Evolutionary conservation across 2,888 invertebrate genomes (phyloP).

Genomic region (Synanthedon vespiformis): DNA sequence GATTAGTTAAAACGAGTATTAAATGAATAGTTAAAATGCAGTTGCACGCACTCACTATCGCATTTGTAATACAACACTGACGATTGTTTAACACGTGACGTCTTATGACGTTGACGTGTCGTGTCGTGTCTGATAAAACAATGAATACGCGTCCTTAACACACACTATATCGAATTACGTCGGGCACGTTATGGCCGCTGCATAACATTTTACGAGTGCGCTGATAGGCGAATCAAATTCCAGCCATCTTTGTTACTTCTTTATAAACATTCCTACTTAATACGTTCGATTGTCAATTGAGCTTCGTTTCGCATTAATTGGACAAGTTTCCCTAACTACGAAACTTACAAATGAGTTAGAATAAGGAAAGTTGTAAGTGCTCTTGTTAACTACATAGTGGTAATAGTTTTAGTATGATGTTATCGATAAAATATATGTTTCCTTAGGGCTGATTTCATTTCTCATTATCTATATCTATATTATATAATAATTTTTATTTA

Average conservation of each 20-base stretch:
- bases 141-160: constrained; percentile 19
- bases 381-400: no score
- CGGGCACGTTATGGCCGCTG: constrained; percentile 32
- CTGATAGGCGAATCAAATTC: constrained; percentile 38
- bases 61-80: no score
- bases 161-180: constrained; percentile 42
- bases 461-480: no score
- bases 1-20: no score
- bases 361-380: neutral
- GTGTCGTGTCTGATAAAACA: constrained; percentile 16
- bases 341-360: neutral
- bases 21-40: no score
- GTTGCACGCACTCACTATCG: no score
- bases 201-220: constrained; percentile 44
- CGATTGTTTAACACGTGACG: no score
- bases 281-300: constrained; percentile 9
- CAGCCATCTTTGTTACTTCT: constrained; percentile 27
- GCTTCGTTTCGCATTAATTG: constrained; percentile 9
- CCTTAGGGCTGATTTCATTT: no score
- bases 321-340: neutral
- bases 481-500: no score
- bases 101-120: no score
- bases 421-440: no score
- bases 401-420: no score
- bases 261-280: constrained; percentile 21